Base-by-base conservation (phyloP, 2,888 invertebrate species). In the Caradrina clavipalpis region DNA sequence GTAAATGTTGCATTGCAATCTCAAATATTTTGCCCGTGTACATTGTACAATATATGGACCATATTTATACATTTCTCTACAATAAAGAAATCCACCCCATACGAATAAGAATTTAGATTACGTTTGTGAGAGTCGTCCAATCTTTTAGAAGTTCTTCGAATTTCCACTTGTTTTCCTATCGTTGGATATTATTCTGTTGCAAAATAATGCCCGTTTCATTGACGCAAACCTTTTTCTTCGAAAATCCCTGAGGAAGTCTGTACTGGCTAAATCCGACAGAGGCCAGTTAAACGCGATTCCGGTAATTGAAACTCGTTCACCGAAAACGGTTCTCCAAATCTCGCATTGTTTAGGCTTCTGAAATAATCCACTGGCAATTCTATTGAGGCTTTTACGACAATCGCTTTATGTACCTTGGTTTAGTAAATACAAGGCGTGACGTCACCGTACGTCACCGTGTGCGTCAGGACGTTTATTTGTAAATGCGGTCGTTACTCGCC, bases 241-340 rank as follows among this genome's bases (percentile, higher is more conserved):
- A 68, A 81, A 84, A 82, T 85, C 87, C 78, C 85, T 62, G 59
- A 84, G 79, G 85, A 73, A 79, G 81, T 49, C 66, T 56, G 65
- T 65, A 73, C 55, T 68, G 73, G 64, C 59, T 73, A 78, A 83
- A 80, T 82, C 81, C 83, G 83, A 69, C 78, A 78, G 80, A 81
- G 79, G 80, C 80, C 80, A 80, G 82, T 84, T 87, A 85, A 86
- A 86, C 77, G 80, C 85, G 78, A 81, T 85, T 86, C 86, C 85
- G 82, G 89, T 89, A 88, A 89, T 88, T 88, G 88, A 87, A 85
- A 86, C 83, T 82, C 84, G 79, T 82, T 86, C 85, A 80, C 85
- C 80, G 79, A 87, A 87, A 87, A 83, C 81, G 83, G 83, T 86
- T 81, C 73, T 56, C 63, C 62, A 80, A 84, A 84, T 81, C 79